A percentile compares a stretch with the other conserved stretches of the same genome.
Evolutionary conservation across 2,797 vertebrate genomes (phyloP).

Genomic region (Lithobates pipiens): DNA sequence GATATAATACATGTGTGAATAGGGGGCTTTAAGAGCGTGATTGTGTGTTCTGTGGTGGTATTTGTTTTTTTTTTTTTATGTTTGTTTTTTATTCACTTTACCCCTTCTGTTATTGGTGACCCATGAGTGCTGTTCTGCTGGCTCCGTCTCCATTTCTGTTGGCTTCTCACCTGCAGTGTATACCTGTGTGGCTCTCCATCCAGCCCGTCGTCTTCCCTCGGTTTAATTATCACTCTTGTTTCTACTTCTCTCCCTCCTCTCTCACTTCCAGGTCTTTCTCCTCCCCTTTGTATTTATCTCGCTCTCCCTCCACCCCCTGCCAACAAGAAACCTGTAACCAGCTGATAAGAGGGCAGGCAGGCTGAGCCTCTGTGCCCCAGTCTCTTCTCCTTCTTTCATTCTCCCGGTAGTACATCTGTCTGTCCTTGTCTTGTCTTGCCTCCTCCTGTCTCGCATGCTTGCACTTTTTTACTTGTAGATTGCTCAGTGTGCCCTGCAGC

Average conservation of each 20-base stretch:
- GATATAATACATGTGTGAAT: too few relatives aligned
- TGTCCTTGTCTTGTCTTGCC: constrained; percentile 37
- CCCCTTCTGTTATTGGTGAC: too few relatives aligned
- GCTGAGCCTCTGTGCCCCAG: constrained; percentile 13
- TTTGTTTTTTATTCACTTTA: too few relatives aligned
- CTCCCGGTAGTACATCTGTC: background rate
- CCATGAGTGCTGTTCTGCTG: too few relatives aligned
- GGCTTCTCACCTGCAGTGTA: background rate
- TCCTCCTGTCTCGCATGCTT: constrained; percentile 39
- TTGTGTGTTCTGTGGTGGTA: too few relatives aligned
- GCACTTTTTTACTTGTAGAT: background rate
- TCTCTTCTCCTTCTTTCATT: background rate
- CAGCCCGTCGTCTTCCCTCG: constrained; percentile 39
- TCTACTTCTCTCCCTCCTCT: constrained; percentile 22
- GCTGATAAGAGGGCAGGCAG: constrained; percentile 49
- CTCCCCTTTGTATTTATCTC: constrained; percentile 53
- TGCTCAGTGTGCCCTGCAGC: constrained; percentile 43
- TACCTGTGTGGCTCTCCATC: background rate
- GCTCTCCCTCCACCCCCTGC: constrained; percentile 52
- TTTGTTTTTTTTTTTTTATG: too few relatives aligned
- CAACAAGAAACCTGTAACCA: constrained; percentile 45
- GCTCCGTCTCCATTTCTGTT: background rate
- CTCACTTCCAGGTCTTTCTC: constrained; percentile 12
- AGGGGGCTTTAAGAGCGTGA: too few relatives aligned
- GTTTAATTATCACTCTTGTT: background rate